Conservation (phyloP, 2,797 vertebrate species). For the Eidolon dupreanum region DNA sequence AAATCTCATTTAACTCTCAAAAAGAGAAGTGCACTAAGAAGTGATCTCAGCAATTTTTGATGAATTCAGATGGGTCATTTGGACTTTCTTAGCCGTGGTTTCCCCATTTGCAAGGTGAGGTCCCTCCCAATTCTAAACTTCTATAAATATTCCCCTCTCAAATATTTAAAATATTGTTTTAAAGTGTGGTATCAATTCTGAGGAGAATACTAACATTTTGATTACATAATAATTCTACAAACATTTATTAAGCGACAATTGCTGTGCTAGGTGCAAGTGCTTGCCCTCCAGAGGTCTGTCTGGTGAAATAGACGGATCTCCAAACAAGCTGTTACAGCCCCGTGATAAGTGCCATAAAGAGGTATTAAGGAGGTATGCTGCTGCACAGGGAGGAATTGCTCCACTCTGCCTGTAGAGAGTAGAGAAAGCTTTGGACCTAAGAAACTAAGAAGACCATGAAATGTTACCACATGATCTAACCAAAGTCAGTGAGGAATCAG, state of each 20-base stretch:
- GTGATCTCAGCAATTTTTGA: neutral
- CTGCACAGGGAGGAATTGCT: neutral
- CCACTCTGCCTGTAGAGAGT: neutral
- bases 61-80: neutral
- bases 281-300: neutral
- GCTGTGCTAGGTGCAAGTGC: neutral
- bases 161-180: constrained; percentile 34
- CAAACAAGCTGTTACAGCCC: neutral
- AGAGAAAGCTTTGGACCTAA: neutral
- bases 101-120: neutral
- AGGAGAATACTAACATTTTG: neutral
- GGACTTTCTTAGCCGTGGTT: neutral
- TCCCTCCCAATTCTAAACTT: neutral
- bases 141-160: neutral
- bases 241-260: neutral
- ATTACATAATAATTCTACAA: neutral
- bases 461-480: neutral
- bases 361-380: accelerated
- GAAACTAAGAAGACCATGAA: neutral
- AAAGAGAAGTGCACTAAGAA: neutral
- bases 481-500: neutral
- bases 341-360: neutral
- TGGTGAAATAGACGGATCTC: neutral
- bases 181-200: neutral
- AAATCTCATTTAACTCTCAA: neutral